phyloP scores from a whole-genome alignment of 1,140 invertebrate genomes.

The Brachionus plicatilis region DNA sequence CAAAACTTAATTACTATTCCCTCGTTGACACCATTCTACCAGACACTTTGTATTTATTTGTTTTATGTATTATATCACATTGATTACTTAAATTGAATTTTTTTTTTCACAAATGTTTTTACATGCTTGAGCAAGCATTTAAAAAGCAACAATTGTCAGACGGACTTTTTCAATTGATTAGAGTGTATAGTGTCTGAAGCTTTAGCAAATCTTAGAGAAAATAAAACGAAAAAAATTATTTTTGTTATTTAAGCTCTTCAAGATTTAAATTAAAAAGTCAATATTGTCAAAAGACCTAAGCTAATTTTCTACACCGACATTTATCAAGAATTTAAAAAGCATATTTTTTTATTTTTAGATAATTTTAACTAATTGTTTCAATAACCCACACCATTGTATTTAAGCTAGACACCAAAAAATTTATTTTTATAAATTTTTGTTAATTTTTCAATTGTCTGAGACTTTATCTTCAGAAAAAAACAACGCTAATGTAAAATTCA shows the following conservation, averaged over 20 bases:
- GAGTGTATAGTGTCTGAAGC: neutral
- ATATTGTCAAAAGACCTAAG: neutral
- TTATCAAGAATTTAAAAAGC: neutral
- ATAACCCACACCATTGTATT: neutral
- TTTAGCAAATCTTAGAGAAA: neutral
- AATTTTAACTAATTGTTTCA: neutral
- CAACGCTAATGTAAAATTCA: no score
- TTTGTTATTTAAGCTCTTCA: neutral
- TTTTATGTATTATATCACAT: neutral
- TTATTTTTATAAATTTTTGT: no score
- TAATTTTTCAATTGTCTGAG: no score
- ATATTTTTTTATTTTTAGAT: neutral
- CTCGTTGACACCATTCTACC: neutral
- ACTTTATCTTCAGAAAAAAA: no score
- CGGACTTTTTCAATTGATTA: neutral
- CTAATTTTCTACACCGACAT: neutral
- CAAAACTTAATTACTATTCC: neutral
- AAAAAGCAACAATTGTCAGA: neutral
- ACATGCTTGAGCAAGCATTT: neutral
- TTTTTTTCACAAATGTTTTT: neutral
- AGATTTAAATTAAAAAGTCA: neutral
- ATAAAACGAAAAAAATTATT: neutral
- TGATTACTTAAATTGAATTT: neutral
- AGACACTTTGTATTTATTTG: neutral
- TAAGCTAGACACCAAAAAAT: neutral